Base-by-base conservation (phyloP, 1,140 invertebrate species). In the Drosophila nebulosa region DNA sequence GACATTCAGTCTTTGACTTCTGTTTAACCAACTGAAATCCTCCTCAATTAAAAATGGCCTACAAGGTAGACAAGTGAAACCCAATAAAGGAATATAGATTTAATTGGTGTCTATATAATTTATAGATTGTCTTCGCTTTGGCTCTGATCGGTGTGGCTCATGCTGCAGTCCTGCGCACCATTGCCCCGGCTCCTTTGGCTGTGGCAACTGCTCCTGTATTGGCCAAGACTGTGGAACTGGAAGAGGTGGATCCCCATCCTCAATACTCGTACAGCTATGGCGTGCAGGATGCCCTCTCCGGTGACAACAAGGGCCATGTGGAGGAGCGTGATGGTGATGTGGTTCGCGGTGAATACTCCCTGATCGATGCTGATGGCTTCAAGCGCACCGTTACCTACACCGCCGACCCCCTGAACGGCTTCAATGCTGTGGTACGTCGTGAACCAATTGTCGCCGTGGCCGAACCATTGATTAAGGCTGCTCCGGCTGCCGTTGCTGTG, bases 241-340 rank as follows among this genome's bases (percentile, higher is more conserved):
- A 86, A 64, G 84, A 83, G 42, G 69, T 89, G 14, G 84, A 88
- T 51, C 81, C 79, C 0, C 76, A 83, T 77, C 94, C 94, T 0
- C 93, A 94, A 65, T 93, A 92, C 91, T 78, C 77, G 12, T 93
- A 89, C 79, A 91, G 84, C 36, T 93, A 93, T 65, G 91, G 91
- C 51, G 89, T 93, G 6, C 90, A 93, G 78, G 93, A 94, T 79
- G 78, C 92, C 0, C 83, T 91, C 67, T 94, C 92, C 32, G 93
- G 94, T 21, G 93, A 94, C 78, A 91, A 92, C 75, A 94, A 94
- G 90, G 90, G 90, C 14, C 93, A 93, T 64, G 90, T 93, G 78
- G 93, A 94, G 92, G 92, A 90, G 63, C 91, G 93, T 14, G 91
- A 93, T 22, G 93, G 93, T 14, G 93, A 94, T 66, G 79, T 92